Percentiles rank a stretch among this genome's conserved stretches.
Conservation (phyloP, 2,797 vertebrate genomes). For the Enteromius paludinosus region DNA sequence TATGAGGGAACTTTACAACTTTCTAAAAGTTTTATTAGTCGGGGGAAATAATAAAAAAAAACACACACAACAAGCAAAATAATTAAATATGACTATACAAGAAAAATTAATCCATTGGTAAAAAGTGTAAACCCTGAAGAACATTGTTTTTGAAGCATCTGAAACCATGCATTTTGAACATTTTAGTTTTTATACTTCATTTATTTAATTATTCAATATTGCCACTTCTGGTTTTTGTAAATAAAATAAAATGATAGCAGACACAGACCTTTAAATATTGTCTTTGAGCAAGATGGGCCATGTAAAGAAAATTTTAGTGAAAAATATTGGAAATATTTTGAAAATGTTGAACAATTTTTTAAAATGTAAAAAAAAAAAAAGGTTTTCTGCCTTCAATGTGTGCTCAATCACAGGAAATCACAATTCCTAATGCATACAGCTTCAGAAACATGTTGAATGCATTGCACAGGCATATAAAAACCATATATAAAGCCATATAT, state of each 20-base stretch:
- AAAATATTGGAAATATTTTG: no score
- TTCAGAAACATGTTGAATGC: not conserved
- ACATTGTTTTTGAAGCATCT: not conserved
- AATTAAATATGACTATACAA: not conserved
- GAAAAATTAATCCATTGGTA: not conserved
- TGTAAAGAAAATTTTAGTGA: not conserved
- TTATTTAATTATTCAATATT: not conserved
- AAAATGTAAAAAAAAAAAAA: no score
- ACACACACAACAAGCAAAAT: not conserved
- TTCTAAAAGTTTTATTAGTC: no score
- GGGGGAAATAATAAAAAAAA: not conserved
- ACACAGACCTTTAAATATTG: not conserved
- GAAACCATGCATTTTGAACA: not conserved
- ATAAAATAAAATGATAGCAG: not conserved
- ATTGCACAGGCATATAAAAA: not conserved
- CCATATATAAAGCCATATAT: not conserved
- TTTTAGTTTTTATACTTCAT: not conserved
- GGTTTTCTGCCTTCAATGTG: not conserved
- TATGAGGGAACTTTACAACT: not conserved
- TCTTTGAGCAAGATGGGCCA: not conserved
- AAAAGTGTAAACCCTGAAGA: not conserved
- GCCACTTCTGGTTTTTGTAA: not conserved
- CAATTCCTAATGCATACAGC: not conserved
- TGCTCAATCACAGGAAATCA: conserved; percentile 13
- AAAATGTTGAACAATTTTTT: no score